Evolutionary conservation across 2,888 invertebrate species (phyloP), one percentile per base, ranked within the genome.

Genomic region (Conistra vaccinii): DNA sequence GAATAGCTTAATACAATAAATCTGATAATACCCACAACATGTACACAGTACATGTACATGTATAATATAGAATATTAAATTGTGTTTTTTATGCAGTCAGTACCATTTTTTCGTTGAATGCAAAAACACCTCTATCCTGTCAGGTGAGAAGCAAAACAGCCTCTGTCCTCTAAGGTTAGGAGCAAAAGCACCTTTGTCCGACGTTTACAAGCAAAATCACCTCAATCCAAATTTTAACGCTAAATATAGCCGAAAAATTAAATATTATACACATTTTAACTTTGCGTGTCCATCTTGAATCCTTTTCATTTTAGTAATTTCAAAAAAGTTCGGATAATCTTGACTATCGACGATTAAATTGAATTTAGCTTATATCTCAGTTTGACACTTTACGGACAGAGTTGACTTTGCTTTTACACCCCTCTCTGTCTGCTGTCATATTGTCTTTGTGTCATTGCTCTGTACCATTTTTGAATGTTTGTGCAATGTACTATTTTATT

Each of bases 231-330:
- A 55, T 55, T 55, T 26, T 55, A 55, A 55, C 55, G 17, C 26
- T 26, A 55, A 55, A 55, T 55, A 55, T 55, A 55, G 14, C 26
- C 26, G 26, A 55, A 35, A 63, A 70, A 48, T 55, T 76, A 61
- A 76, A 77, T 63, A 55, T 55, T 55, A 55, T 55, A 55, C 55
- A 55, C 55, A 55, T 55, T 55, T 55, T 55, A 26, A 17, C 55
- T 55, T 17, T 26, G 55, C 26, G 12, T 53, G 53, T 53, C 12
- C n/a, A 48, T 39, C 39, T 39, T 39, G 39, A 39, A 39, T 39
- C 39, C 39, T 39, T 39, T 39, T 39, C 39, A 39, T 39, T 42
- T 42, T 39, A 39, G 57, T 57, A 20, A 57, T 57, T 29, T 57
- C 57, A 57, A 57, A 57, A 57, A 57, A 57, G 57, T 57, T 57